Evolutionary conservation across 1,140 invertebrate genomes (phyloP).

Genomic region (Euwallacea fornicatus): DNA sequence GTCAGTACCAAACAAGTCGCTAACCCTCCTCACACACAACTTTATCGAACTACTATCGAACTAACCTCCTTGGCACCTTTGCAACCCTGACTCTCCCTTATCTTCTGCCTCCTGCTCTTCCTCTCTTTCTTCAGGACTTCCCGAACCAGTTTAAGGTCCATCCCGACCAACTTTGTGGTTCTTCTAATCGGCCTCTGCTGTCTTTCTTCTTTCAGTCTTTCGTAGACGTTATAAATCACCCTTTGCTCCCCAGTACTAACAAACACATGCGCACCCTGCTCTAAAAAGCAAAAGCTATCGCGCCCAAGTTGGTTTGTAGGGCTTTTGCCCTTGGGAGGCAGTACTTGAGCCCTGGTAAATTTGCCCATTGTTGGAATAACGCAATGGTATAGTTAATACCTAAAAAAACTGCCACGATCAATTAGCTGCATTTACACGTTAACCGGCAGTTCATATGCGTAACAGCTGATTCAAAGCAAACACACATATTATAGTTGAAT

Average conservation of each 20-base stretch:
- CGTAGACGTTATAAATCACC: constrained; percentile 16
- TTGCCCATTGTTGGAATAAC: too few species aligned
- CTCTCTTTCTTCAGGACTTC: constrained; percentile 15
- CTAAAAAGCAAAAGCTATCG: constrained; percentile 3
- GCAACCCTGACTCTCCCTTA: background rate
- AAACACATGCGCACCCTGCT: constrained; percentile 1
- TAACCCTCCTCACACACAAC: too few species aligned
- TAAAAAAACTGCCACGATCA: too few species aligned
- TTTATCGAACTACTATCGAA: background rate
- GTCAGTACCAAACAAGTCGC: too few species aligned
- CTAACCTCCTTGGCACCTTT: background rate
- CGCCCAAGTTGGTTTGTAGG: background rate
- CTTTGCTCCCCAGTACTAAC: constrained; percentile 14
- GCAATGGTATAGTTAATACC: too few species aligned
- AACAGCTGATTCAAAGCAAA: too few species aligned
- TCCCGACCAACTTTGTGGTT: constrained; percentile 18
- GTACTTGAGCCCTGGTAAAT: too few species aligned
- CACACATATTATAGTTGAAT: too few species aligned
- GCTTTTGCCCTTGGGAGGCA: background rate
- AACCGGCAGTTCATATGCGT: too few species aligned
- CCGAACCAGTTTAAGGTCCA: constrained; percentile 4
- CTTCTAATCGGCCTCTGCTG: constrained; percentile 3
- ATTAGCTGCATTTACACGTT: too few species aligned
- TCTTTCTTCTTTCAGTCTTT: constrained; percentile 13
- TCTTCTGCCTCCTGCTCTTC: background rate